Evolutionary conservation across 2,113 vertebrate species (phyloP).

Genomic region (Brevimyrus niger): DNA sequence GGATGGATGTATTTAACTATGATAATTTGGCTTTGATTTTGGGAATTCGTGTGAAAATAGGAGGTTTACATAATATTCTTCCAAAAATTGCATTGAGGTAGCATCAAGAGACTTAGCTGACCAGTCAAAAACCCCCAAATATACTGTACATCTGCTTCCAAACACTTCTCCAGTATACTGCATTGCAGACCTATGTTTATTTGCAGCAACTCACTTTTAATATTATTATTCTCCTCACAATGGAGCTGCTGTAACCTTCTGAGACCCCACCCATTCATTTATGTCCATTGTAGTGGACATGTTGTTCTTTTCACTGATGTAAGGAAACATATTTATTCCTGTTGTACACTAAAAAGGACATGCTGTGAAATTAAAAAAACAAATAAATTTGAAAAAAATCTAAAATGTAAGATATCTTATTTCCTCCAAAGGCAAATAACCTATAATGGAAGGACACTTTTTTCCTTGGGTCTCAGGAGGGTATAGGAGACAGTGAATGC

Average conservation of each 20-base stretch:
- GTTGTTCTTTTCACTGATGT: too few relatives aligned
- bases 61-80: background rate
- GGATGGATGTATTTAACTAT: background rate
- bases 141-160: background rate
- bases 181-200: background rate
- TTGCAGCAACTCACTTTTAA: background rate
- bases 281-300: too few relatives aligned
- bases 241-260: background rate
- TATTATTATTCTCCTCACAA: background rate
- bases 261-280: too few relatives aligned
- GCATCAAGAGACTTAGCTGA: background rate
- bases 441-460: too few relatives aligned
- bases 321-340: too few relatives aligned
- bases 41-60: background rate
- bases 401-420: too few relatives aligned
- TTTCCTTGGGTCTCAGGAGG: too few relatives aligned
- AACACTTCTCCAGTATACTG: background rate
- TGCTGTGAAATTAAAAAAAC: too few relatives aligned
- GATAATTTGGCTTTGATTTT: background rate
- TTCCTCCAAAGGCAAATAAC: too few relatives aligned
- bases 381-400: too few relatives aligned
- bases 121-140: background rate
- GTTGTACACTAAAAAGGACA: too few relatives aligned
- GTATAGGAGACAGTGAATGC: background rate
- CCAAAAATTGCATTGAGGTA: background rate